Percentiles rank a stretch among this genome's conserved stretches.
These are phyloP conservation scores for Ochropleura plecta DNA, from an alignment of 2,888 invertebrate species.

Conservation along the genomic window DNA sequence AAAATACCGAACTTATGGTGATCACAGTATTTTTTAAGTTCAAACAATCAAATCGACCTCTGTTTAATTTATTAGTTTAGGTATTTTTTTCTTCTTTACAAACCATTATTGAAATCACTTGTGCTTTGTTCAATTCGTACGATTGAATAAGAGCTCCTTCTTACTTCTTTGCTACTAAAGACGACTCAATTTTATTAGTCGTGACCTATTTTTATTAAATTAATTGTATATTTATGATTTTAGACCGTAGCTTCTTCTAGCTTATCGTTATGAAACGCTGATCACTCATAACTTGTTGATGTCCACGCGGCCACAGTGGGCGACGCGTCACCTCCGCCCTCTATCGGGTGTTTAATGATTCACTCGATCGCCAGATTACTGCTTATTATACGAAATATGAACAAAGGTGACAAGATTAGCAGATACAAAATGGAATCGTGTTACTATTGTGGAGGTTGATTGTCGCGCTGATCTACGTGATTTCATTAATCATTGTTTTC, in stretches of 20 bases:
- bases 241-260: no score
- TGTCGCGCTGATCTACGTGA: constrained; percentile 1
- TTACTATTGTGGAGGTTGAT: constrained; percentile 33
- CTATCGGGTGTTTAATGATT: constrained; percentile 80
- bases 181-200: no score
- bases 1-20: neutral
- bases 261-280: neutral
- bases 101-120: neutral
- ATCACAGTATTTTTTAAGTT: neutral
- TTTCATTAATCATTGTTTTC: neutral
- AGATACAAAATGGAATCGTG: constrained; percentile 45
- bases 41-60: constrained; percentile 4
- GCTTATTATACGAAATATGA: constrained; percentile 59
- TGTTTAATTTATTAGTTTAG: neutral
- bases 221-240: neutral
- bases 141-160: neutral
- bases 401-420: constrained; percentile 56
- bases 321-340: constrained; percentile 79
- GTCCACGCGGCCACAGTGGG: constrained; percentile 57
- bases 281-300: constrained; percentile 31
- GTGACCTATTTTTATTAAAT: no score
- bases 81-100: neutral
- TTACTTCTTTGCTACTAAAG: no score
- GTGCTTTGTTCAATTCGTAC: neutral
- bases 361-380: constrained; percentile 71